Evolutionary conservation across 2,797 vertebrate species (phyloP).

Genomic region (Liasis olivaceus): DNA sequence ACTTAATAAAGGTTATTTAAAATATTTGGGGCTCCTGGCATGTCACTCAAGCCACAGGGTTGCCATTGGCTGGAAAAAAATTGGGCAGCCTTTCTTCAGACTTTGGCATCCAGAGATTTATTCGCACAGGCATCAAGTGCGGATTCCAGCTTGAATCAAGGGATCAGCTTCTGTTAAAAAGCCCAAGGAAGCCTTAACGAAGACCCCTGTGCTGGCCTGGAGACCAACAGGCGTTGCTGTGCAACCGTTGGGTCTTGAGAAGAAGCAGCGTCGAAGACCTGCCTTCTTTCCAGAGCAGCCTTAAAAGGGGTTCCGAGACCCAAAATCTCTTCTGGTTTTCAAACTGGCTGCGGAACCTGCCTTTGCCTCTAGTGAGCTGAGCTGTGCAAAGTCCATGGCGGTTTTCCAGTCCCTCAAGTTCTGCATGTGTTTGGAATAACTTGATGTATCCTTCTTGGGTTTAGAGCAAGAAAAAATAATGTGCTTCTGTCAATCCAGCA

Average conservation of each 20-base stretch:
- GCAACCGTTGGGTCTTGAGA: not conserved
- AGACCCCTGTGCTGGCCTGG: not conserved
- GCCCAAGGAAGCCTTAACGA: not conserved
- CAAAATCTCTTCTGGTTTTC: not conserved
- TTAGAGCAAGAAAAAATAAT: not conserved
- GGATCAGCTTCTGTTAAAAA: not conserved
- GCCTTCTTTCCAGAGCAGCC: not conserved
- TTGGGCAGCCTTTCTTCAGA: too few species aligned
- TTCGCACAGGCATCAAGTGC: not conserved
- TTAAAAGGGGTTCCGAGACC: not conserved
- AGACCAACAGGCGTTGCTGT: not conserved
- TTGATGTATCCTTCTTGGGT: conserved; percentile 32
- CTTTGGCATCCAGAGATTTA: not conserved
- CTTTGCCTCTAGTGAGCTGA: not conserved
- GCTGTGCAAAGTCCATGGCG: not conserved
- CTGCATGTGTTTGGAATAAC: conserved; percentile 23
- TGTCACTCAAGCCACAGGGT: not conserved
- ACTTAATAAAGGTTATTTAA: not conserved
- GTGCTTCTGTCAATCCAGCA: conserved; percentile 37
- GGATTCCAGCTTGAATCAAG: not conserved
- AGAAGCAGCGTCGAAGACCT: not conserved
- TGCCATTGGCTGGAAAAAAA: not conserved
- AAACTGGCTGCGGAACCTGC: not conserved
- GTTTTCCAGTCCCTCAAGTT: too few species aligned
- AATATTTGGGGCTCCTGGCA: not conserved